Evolutionary conservation across 2,113 vertebrate genomes (phyloP), one percentile per base, ranked within the genome.

Genomic region (Leptobrachium ailaonicum): DNA sequence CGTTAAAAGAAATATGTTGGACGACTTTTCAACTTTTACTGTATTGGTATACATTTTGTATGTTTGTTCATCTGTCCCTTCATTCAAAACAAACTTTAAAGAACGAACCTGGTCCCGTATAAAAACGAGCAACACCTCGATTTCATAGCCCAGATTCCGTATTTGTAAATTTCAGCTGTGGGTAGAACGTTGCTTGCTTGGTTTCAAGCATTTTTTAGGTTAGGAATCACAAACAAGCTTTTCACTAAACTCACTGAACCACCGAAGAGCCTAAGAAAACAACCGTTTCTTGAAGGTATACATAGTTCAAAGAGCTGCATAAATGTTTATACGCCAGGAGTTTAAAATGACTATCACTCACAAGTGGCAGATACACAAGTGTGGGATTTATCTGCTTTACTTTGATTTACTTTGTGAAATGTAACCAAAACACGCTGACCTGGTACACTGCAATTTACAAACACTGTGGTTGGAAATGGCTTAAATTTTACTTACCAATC

Each of bases 261-360:
- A 12, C 63, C 9, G 50, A 76, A 20, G 20, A 13, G 41, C 64
- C 64, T 68, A 44, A 76, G 64, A n/a, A 76, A 76, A 76, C 75
- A 76, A 45, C 13, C 62, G 9, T 56, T 76, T 67, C 75, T 66
- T 56, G 75, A 56, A 68, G 45, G 2, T 2, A 42, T 13, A 53
- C 41, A 68, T 64, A 3, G 62, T 68, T 76, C 75, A 76, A 76
- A 76, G 75, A 56, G 1, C 40, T 20, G 41, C 5, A 3, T 54
- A 44, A 50, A 14, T 76, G 75, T 76, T 76, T 67, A 67, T 50
- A 68, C 68, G 67, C 47, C 45, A 56, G 47, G 14, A 76, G 63
- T 76, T 76, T 53, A 67, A 76, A 76, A 68, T 76, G 75, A 67
- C 32, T 54, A 53, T 32, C 14, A 66, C 47, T 68, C 50, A 66